Evolutionary conservation across 2,888 invertebrate species (phyloP).

Genomic region (Torymus texanus): DNA sequence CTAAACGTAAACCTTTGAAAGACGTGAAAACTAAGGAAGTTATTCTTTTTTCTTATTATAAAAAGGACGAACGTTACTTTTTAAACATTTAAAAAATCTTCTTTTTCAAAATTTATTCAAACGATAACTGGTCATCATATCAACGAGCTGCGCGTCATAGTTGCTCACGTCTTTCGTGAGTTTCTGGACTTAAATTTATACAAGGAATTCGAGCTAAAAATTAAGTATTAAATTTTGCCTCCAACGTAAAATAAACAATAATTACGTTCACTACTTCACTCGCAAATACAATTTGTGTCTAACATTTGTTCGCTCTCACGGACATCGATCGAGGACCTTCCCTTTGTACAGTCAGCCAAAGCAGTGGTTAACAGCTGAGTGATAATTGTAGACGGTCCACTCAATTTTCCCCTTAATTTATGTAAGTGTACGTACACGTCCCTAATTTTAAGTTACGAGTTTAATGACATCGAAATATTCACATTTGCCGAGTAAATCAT

Average conservation of each 20-base stretch:
- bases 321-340: conserved; percentile 24
- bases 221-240: conserved; percentile 18
- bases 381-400: conserved; percentile 38
- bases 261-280: not conserved
- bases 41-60: not conserved
- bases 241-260: conserved; percentile 6
- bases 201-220: conserved; percentile 5
- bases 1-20: conserved; percentile 34
- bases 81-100: too few relatives aligned
- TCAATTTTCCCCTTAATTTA: conserved; percentile 10
- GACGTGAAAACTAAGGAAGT: conserved; percentile 2
- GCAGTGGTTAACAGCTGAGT: not conserved
- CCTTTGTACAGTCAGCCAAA: conserved; percentile 26
- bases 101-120: too few relatives aligned
- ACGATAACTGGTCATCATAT: too few relatives aligned
- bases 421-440: too few relatives aligned
- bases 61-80: not conserved
- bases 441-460: not conserved
- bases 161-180: conserved; percentile 11
- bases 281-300: conserved; percentile 31
- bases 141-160: not conserved
- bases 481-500: conserved; percentile 8
- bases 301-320: not conserved
- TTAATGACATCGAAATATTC: conserved; percentile 4
- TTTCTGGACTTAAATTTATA: conserved; percentile 24